Evolutionary conservation across 64 coral and sea anemone genomes (phyloP).

Genomic region (Platygyra sinensis): DNA sequence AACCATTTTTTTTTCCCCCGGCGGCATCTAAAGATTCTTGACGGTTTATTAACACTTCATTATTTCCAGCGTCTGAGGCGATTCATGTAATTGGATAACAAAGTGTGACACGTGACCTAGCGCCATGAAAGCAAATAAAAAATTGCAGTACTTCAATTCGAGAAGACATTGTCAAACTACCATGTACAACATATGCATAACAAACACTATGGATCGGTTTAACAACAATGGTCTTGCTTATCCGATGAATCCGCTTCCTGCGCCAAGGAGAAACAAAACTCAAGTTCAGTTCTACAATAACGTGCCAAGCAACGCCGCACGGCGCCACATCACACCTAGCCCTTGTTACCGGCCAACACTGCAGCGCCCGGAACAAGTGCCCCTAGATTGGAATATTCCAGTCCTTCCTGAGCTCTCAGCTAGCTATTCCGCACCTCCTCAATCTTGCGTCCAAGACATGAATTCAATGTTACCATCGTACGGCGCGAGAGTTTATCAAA

Average conservation of each 20-base stretch:
- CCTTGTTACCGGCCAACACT: constrained; percentile 19
- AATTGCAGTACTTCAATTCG: constrained; percentile 7
- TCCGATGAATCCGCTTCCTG: neutral
- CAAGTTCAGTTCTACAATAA: neutral
- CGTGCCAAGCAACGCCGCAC: neutral
- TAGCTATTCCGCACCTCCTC: neutral
- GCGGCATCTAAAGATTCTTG: constrained; percentile 20
- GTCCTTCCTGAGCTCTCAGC: neutral
- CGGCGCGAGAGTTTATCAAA: constrained; percentile 8
- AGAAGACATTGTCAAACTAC: constrained; percentile 31
- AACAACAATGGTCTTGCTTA: neutral
- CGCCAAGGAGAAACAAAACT: neutral
- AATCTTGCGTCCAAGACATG: constrained; percentile 13
- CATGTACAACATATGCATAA: constrained; percentile 18
- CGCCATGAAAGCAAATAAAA: constrained; percentile 18
- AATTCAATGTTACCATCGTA: neutral
- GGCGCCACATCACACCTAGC: neutral
- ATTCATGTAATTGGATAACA: constrained; percentile 47
- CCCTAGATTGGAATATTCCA: constrained; percentile 22
- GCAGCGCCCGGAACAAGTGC: neutral
- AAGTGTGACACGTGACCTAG: constrained; percentile 44
- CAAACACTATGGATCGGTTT: constrained; percentile 16
- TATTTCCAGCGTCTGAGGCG: constrained; percentile 29
- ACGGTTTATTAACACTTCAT: constrained; percentile 52
- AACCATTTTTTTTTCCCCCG: neutral